Evolutionary conservation across 2,888 invertebrate genomes (phyloP), one percentile per base, ranked within the genome.

Genomic region (Podotricha telesiphe): DNA sequence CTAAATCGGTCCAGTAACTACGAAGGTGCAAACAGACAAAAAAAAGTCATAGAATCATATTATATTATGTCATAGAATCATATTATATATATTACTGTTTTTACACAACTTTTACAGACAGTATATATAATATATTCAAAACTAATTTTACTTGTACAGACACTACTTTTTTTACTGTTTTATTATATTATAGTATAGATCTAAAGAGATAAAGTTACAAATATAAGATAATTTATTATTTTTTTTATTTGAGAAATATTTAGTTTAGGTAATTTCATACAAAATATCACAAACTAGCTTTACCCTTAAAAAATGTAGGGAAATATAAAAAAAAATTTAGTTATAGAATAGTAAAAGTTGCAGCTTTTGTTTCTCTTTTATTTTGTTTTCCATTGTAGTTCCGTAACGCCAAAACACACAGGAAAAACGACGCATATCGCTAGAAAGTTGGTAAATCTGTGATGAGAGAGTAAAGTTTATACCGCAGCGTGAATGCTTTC

Each of bases 371-470:
- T 68, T 56, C 64, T 65, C 42, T 68, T 68, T 65, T 45, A 65
- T 59, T 61, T 55, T 51, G 61, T 55, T 69, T 69, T 66, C 53
- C 51, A 45, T 22, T 63, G 58, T 63, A 67, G 70, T 67, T 70
- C 48, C 61, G 47, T 55, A 62, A 65, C 64, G 67, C 63, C 50
- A 55, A 71, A 71, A 71, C 64, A 63, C 47, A 66, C 65, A 45
- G 61, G 58, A 64, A 63, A 64, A 66, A 63, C 63, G 63, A 62
- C 62, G 61, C 62, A 63, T 63, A 61, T 71, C 56, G 65, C 71
- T 68, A 42, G 50, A 71, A 71, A 71, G 66, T 71, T 71, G 69
- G 68, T 71, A 66, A 71, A 69, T 69, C 71, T 66, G 63, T 66
- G 69, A 71, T 66, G 66, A 66, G 68, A 66, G 65, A 71, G 69